Evolutionary conservation across 2,888 invertebrate species (phyloP).

Genomic region (Drosophila trichaetosa): DNA sequence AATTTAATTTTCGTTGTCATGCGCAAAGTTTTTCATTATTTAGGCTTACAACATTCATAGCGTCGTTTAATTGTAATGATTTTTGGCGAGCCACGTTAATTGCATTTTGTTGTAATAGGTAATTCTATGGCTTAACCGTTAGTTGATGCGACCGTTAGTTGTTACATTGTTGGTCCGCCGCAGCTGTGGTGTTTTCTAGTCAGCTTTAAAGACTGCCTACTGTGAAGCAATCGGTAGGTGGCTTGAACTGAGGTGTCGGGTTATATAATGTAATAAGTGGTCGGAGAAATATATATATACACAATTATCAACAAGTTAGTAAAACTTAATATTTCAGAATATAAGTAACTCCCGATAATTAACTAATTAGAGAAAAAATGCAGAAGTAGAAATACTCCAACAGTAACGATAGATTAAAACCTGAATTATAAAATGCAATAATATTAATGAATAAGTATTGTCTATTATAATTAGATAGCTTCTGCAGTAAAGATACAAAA

Average conservation of each 20-base stretch:
- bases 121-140: slow-evolving; percentile 53
- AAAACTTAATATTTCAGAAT: neutral
- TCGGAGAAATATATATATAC: neutral
- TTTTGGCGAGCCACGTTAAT: slow-evolving; percentile 52
- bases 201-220: neutral
- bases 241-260: neutral
- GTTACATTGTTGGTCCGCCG: neutral
- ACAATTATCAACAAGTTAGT: neutral
- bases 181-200: neutral
- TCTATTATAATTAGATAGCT: too few species aligned
- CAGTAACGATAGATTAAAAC: too few species aligned
- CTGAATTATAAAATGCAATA: too few species aligned
- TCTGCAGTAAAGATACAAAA: too few species aligned
- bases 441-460: too few species aligned
- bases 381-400: too few species aligned
- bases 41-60: slow-evolving; percentile 38
- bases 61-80: slow-evolving; percentile 53
- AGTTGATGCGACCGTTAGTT: slow-evolving; percentile 3
- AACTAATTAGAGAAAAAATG: neutral
- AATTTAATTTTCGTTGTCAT: slow-evolving; percentile 75
- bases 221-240: neutral
- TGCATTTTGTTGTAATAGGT: slow-evolving; percentile 60
- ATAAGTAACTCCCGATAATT: neutral
- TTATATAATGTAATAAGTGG: neutral
- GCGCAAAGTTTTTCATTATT: slow-evolving; percentile 45